These are phyloP conservation scores for Phlogophora meticulosa DNA, from an alignment of 2,888 invertebrate genomes.

Conservation along the genomic window DNA sequence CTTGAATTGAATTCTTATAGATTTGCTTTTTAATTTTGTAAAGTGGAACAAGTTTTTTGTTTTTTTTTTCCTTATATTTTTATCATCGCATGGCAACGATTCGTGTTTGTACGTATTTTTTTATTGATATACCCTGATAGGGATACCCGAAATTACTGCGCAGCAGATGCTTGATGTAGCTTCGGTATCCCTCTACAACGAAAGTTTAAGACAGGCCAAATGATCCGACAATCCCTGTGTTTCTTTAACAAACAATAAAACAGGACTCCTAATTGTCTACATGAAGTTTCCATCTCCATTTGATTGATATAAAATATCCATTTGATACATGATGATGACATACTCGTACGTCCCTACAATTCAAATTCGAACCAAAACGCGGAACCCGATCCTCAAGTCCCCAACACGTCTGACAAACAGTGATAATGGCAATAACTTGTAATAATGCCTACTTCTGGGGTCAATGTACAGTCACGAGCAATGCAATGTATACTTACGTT, in stretches of 20 bases:
- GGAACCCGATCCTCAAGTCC: not conserved
- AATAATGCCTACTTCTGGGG: slow-evolving; percentile 1
- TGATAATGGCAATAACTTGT: not conserved
- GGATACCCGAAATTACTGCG: no score
- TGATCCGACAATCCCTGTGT: not conserved
- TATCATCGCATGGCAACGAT: slow-evolving; percentile 15
- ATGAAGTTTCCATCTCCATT: not conserved
- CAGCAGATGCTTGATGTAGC: not conserved
- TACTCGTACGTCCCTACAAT: not conserved
- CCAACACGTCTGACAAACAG: slow-evolving; percentile 6
- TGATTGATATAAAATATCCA: not conserved
- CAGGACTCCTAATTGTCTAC: not conserved
- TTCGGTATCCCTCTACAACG: not conserved
- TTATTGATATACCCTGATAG: not conserved
- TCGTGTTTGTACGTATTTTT: not conserved
- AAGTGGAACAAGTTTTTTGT: slow-evolving; percentile 31
- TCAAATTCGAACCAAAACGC: not conserved
- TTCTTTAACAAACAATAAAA: not conserved
- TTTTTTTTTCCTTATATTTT: slow-evolving; percentile 1
- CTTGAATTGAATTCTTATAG: slow-evolving; percentile 15
- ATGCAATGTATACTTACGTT: no score
- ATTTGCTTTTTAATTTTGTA: slow-evolving; percentile 13
- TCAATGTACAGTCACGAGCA: slow-evolving; percentile 14
- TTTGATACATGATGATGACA: no score
- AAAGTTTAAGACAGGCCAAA: not conserved